Base-by-base conservation (phyloP, 2,113 vertebrate genomes). In the Leptobrachium ailaonicum region DNA sequence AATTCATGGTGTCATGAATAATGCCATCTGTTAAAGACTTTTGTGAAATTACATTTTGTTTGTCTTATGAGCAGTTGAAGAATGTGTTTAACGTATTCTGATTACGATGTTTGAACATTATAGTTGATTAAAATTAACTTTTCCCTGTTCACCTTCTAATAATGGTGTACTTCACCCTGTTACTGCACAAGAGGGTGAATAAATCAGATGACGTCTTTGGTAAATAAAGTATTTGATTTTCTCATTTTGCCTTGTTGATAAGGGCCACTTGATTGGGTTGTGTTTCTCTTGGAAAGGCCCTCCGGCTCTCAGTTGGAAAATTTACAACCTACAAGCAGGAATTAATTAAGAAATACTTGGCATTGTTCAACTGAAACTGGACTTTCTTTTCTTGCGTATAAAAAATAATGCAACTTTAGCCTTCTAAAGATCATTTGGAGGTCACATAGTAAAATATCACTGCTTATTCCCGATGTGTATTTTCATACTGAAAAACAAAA, bases 261-360 rank as follows among this genome's bases (percentile, higher is more conserved):
- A 71, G 13, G 12, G 11, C 47, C 50, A 8, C 50, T 43, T 47
- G 43, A 50, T 50, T 74, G 32, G 62, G 60, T 67, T 67, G 58
- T 71, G 54, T 41, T 62, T 47, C 54, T 47, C 20, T 43, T 40
- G 63, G 71, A 80, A 80, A 67, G 63, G 53, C 62, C 78, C 71
- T 66, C 40, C 9, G 78, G 78, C 71, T 73, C 9, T 13, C 54
- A 58, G 20, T 13, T 64, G 71, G 63, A 73, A 66, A 74, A 5
- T 80, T 44, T 67, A 74, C 71, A 73, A 80, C 63, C 71, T 68
- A 41, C 47, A 74, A 74, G 43, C 63, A 54, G 77, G 53, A 74
- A 80, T 80, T 79, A 80, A 80, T 80, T 80, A 73, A 73, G 43
- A 71, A 80, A 80, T 80, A 60, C 63, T 80, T 80, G 14, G 50